Evolutionary conservation across 2,888 invertebrate genomes (phyloP).

Genomic region (Xestobium rufovillosum): DNA sequence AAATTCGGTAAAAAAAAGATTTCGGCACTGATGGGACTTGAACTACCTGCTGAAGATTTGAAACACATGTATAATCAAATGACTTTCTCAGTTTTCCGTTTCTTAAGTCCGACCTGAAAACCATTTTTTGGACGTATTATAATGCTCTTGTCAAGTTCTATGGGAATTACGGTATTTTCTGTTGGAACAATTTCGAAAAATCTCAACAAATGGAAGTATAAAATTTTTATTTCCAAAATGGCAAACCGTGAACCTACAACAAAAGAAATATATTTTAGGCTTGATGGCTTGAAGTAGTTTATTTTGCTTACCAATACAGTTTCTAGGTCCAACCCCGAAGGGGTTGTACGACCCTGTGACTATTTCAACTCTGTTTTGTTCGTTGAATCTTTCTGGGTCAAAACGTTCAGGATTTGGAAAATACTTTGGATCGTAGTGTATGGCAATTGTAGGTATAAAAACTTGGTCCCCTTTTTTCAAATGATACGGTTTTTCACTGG

Average conservation of each 20-base stretch:
- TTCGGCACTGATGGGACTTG: too few species aligned
- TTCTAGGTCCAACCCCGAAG: conserved; percentile 49
- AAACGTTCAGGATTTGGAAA: conserved; percentile 30
- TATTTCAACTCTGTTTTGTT: conserved; percentile 47
- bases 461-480: conserved; percentile 22
- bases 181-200: conserved; percentile 26
- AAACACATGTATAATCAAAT: too few species aligned
- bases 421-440: conserved; percentile 28
- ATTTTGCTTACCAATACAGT: conserved; percentile 47
- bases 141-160: too few species aligned
- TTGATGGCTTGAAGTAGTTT: background rate
- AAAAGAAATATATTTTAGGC: background rate
- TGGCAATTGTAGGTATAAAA: conserved; percentile 22
- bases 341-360: conserved; percentile 37
- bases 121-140: too few species aligned
- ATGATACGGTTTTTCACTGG: conserved; percentile 22
- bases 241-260: conserved; percentile 28
- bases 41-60: too few species aligned
- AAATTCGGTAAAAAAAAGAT: too few species aligned
- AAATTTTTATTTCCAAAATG: conserved; percentile 28
- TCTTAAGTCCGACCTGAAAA: too few species aligned
- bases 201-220: conserved; percentile 25
- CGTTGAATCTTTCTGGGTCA: conserved; percentile 38
- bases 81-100: too few species aligned
- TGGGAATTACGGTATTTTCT: conserved; percentile 29